Evolutionary conservation across 2,113 vertebrate genomes (phyloP).

Genomic region (Hippocampus zosterae): DNA sequence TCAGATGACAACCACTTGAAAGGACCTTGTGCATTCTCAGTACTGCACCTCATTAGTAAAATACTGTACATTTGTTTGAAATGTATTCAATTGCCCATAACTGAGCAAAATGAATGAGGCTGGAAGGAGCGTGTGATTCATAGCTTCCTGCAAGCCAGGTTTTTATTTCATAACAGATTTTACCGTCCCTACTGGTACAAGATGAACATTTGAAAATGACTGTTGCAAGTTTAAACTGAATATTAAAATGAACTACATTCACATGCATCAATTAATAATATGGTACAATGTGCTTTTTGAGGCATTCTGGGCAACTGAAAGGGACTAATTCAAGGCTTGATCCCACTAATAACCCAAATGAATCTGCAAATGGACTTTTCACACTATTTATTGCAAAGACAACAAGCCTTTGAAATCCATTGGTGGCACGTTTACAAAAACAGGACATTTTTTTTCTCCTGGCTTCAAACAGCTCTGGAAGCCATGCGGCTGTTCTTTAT

Average conservation of each 20-base stretch:
- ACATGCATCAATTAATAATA: not conserved
- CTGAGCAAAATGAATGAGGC: not conserved
- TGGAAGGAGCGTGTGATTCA: not conserved
- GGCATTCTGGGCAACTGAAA: not conserved
- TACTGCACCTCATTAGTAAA: slow-evolving; percentile 5
- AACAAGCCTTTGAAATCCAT: slow-evolving; percentile 34
- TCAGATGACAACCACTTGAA: slow-evolving; percentile 24
- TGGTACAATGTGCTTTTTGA: not conserved
- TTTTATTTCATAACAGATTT: not conserved
- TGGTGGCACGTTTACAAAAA: slow-evolving; percentile 7
- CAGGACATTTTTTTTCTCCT: slow-evolving; percentile 15
- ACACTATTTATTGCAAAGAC: slow-evolving; percentile 32
- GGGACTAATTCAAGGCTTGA: slow-evolving; percentile 46
- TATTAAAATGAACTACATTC: not conserved
- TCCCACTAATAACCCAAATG: slow-evolving; percentile 44
- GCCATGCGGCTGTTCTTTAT: slow-evolving; percentile 5
- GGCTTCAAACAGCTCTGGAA: slow-evolving; percentile 15
- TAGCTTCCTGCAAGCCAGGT: not conserved
- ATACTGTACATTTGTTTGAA: not conserved
- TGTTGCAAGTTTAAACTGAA: not conserved
- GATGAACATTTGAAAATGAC: not conserved
- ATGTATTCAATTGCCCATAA: not conserved
- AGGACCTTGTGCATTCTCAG: slow-evolving; percentile 20
- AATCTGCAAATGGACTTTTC: slow-evolving; percentile 35
- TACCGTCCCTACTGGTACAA: not conserved